Conservation (phyloP, 2,113 vertebrate species). For the Haemorhous mexicanus region DNA sequence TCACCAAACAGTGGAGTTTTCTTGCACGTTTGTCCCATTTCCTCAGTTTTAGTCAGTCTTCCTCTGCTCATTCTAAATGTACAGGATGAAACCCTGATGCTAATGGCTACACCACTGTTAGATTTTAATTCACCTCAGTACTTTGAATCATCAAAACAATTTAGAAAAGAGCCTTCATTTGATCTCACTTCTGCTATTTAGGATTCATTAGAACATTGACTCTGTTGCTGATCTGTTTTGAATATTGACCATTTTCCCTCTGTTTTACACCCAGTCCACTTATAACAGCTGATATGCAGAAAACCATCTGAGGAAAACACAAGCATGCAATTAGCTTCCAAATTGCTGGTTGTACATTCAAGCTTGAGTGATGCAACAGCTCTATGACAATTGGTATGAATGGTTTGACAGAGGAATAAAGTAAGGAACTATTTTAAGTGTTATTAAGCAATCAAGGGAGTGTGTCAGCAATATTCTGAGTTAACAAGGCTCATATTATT, state of each 20-base stretch:
- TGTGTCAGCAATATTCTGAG: not conserved
- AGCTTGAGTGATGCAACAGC: not conserved
- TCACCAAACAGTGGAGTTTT: not conserved
- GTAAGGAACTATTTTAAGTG: not conserved
- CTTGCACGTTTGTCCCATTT: not conserved
- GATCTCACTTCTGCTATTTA: not conserved
- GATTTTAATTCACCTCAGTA: not conserved
- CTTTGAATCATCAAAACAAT: not conserved
- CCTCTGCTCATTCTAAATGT: not conserved
- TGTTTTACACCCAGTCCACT: not conserved
- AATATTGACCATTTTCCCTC: not conserved
- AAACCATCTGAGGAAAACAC: not conserved
- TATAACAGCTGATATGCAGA: not conserved
- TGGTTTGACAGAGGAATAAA: constrained; percentile 1
- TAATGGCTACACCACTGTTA: not conserved
- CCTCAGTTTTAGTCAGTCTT: not conserved
- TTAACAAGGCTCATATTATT: not conserved
- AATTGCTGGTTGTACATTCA: not conserved
- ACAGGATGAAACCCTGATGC: not conserved
- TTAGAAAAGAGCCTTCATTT: not conserved
- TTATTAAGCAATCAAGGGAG: constrained; percentile 9
- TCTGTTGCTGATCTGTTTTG: not conserved
- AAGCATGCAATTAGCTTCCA: not conserved
- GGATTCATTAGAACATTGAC: not conserved
- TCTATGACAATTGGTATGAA: not conserved